These are phyloP conservation scores for Setophaga coronata DNA, from an alignment of 2,113 vertebrate species.

Conservation along the genomic window DNA sequence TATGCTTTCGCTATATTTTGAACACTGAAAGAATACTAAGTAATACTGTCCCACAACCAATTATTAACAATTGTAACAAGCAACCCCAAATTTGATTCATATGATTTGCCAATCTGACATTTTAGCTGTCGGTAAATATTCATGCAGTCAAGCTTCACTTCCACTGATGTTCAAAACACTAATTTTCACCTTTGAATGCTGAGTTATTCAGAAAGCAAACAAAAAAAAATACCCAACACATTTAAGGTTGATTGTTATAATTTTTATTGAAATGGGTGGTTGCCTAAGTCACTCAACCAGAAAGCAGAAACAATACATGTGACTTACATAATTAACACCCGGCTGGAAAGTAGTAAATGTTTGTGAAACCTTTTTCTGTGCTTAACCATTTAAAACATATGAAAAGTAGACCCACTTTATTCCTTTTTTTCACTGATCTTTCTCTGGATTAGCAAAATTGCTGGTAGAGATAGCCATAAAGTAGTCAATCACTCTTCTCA, in stretches of 20 bases:
- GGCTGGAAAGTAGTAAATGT: neutral
- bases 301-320: neutral
- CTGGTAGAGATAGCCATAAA: neutral
- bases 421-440: neutral
- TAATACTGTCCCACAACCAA: neutral
- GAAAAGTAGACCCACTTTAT: neutral
- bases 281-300: neutral
- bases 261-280: neutral
- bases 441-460: neutral
- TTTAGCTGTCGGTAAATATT: slow-evolving; percentile 40
- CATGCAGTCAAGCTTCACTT: slow-evolving; percentile 36
- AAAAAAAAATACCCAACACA: neutral
- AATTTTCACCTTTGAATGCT: slow-evolving; percentile 38
- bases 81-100: slow-evolving; percentile 10
- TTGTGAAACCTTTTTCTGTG: neutral
- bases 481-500: neutral
- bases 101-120: slow-evolving; percentile 4
- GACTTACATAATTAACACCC: neutral
- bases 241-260: neutral
- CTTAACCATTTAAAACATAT: neutral
- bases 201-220: slow-evolving; percentile 17
- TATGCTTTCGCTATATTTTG: neutral
- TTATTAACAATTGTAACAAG: slow-evolving; percentile 7
- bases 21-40: neutral
- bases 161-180: neutral